phyloP scores from a whole-genome alignment of 1,140 invertebrate species.

The Habropoda laboriosa region DNA sequence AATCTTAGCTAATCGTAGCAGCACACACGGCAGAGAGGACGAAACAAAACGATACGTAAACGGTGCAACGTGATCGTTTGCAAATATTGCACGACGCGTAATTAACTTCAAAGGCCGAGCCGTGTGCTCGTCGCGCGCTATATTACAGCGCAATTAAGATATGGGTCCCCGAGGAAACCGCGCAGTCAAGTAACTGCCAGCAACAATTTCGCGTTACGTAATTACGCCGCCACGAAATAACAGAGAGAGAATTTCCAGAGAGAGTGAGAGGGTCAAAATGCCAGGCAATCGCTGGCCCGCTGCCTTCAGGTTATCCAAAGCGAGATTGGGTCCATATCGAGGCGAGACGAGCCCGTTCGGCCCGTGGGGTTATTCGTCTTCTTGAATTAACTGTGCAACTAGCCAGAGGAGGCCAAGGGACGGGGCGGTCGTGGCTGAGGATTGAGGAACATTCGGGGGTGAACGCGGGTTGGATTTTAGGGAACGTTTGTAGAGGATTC shows the following conservation, averaged over 20 bases:
- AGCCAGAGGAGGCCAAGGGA: slow-evolving; percentile 12
- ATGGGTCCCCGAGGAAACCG: slow-evolving; percentile 30
- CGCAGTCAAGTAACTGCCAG: slow-evolving; percentile 25
- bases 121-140: not conserved
- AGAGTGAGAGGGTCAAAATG: too few relatives aligned
- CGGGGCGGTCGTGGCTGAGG: slow-evolving; percentile 9
- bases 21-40: not conserved
- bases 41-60: not conserved
- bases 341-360: slow-evolving; percentile 39
- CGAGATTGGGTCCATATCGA: slow-evolving; percentile 61
- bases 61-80: slow-evolving; percentile 1
- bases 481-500: too few relatives aligned
- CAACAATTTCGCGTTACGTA: slow-evolving; percentile 40
- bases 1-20: too few relatives aligned
- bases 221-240: slow-evolving; percentile 40
- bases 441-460: slow-evolving; percentile 68
- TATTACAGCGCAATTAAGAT: slow-evolving; percentile 37
- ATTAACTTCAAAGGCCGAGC: slow-evolving; percentile 26
- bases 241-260: slow-evolving; percentile 14
- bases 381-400: slow-evolving; percentile 69
- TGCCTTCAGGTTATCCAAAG: slow-evolving; percentile 1
- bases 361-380: slow-evolving; percentile 62
- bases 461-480: slow-evolving; percentile 48
- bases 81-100: slow-evolving; percentile 3
- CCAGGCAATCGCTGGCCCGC: not conserved